These are phyloP conservation scores for Phalanger gymnotis DNA, from an alignment of 2,797 vertebrate species.

Conservation along the genomic window DNA sequence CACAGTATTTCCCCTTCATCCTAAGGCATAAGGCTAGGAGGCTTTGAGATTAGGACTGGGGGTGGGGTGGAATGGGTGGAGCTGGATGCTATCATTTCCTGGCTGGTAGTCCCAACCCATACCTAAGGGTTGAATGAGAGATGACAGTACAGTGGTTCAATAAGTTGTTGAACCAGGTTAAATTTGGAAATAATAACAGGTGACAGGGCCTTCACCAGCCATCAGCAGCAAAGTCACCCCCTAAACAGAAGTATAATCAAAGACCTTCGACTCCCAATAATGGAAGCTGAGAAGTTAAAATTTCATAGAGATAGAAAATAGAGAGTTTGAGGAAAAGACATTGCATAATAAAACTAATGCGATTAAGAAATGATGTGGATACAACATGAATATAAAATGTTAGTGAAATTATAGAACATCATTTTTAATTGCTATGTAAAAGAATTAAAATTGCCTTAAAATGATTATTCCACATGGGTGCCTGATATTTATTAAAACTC, in stretches of 20 bases:
- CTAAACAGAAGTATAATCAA: not conserved
- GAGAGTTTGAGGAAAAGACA: not conserved
- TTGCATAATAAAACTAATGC: not conserved
- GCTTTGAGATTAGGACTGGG: not conserved
- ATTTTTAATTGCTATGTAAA: slow-evolving; percentile 37
- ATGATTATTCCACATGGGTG: not conserved
- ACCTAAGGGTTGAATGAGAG: not conserved
- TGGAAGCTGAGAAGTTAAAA: not conserved
- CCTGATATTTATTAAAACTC: not conserved
- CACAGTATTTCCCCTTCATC: not conserved
- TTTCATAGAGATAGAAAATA: not conserved
- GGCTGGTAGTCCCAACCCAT: not conserved
- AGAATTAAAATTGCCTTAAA: slow-evolving; percentile 2
- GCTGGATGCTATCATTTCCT: not conserved
- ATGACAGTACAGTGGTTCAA: not conserved
- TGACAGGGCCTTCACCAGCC: not conserved
- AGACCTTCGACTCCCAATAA: not conserved
- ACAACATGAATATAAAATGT: slow-evolving; percentile 1
- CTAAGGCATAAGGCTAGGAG: not conserved
- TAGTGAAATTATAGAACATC: slow-evolving; percentile 10
- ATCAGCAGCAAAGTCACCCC: not conserved
- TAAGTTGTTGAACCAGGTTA: not conserved
- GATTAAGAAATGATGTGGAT: not conserved
- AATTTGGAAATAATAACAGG: not conserved
- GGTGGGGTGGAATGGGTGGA: not conserved